Evolutionary conservation across 2,797 vertebrate species (phyloP).

Genomic region (Macropus fuliginosus): DNA sequence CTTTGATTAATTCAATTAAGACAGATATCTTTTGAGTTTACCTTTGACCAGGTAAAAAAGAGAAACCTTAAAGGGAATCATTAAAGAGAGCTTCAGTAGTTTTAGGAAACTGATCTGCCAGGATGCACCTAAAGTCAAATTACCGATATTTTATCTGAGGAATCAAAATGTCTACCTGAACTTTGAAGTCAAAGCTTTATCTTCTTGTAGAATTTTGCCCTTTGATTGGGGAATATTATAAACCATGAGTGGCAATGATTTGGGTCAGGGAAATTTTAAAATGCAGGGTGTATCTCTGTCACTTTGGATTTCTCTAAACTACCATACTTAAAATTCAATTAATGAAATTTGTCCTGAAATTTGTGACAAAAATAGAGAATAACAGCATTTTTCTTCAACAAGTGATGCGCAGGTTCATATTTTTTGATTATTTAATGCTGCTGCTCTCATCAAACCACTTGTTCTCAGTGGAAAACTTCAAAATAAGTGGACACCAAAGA

Average conservation of each 20-base stretch:
- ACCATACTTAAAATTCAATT: not conserved
- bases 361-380: not conserved
- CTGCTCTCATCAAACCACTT: not conserved
- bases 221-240: not conserved
- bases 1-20: not conserved
- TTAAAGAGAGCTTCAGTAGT: not conserved
- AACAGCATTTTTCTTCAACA: not conserved
- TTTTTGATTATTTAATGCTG: not conserved
- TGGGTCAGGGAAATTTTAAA: not conserved
- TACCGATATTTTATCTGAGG: not conserved
- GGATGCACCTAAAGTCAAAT: not conserved
- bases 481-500: not conserved
- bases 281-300: not conserved
- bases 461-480: not conserved
- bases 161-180: not conserved
- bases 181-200: not conserved
- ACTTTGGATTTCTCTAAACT: not conserved
- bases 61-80: not conserved
- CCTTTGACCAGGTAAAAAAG: not conserved
- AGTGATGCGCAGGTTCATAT: not conserved
- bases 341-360: not conserved
- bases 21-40: not conserved
- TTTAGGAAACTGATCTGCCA: not conserved
- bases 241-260: not conserved
- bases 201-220: not conserved